Conservation (phyloP, 2,888 invertebrate genomes). For the Coleophora flavipennella region DNA sequence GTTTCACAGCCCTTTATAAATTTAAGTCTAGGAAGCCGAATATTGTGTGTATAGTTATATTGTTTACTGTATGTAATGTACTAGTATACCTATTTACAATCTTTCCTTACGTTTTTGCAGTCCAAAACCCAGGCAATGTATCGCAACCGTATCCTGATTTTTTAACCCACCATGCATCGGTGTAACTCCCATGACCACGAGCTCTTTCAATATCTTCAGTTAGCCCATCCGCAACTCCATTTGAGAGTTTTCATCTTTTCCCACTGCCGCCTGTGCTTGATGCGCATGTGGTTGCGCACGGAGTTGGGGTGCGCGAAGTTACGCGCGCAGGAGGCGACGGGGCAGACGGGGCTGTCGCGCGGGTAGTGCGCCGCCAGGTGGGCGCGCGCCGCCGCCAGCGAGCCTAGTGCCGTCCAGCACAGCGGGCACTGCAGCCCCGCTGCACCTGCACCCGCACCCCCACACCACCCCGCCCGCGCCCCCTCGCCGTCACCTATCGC, state of each 20-base stretch:
- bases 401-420: constrained; percentile 78
- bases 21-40: constrained; percentile 24
- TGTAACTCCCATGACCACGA: too few relatives aligned
- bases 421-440: constrained; percentile 76
- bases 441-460: constrained; percentile 10
- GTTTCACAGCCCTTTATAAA: constrained; percentile 42
- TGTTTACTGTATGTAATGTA: too few relatives aligned
- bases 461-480: constrained; percentile 15
- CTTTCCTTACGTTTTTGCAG: too few relatives aligned
- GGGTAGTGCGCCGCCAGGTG: constrained; percentile 89
- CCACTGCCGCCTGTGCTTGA: constrained; percentile 87
- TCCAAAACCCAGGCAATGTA: too few relatives aligned
- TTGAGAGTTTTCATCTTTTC: constrained; percentile 86
- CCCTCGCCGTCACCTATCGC: constrained; percentile 7
- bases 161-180: too few relatives aligned
- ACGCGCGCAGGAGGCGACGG: constrained; percentile 81
- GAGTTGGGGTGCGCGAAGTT: constrained; percentile 88
- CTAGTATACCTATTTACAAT: too few relatives aligned
- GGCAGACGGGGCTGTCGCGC: constrained; percentile 86
- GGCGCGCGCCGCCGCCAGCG: constrained; percentile 77
- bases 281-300: constrained; percentile 89
- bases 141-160: too few relatives aligned
- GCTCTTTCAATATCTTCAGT: too few relatives aligned
- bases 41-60: constrained; percentile 4
- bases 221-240: constrained; percentile 75